Conservation (phyloP, 37 sponge, comb jelly and placozoan species). For the Halisarca cf. caerulea region DNA sequence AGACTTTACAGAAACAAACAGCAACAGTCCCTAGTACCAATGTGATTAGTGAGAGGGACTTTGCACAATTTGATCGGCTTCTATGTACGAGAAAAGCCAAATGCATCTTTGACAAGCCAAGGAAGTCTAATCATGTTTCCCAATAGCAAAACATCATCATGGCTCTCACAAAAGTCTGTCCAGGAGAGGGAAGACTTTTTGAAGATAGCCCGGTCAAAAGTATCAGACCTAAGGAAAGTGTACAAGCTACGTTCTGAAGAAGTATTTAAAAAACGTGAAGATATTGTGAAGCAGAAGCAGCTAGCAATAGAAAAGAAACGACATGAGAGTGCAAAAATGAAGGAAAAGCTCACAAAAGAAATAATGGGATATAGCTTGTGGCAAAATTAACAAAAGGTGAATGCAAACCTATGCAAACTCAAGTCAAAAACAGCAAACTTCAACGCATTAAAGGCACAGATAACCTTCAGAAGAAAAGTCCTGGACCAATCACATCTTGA, state of each 20-base stretch:
- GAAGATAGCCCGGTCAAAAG: too few relatives aligned
- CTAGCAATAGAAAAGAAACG: not conserved
- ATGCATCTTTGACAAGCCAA: slow-evolving; percentile 18
- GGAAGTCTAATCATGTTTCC: slow-evolving; percentile 36
- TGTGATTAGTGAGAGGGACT: slow-evolving; percentile 23
- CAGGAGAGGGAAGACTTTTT: not conserved
- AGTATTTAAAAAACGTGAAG: too few relatives aligned
- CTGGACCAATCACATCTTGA: not conserved
- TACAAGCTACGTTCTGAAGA: too few relatives aligned
- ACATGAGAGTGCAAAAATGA: not conserved
- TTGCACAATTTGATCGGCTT: slow-evolving; percentile 35
- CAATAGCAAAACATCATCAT: slow-evolving; percentile 40
- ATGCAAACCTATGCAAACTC: not conserved
- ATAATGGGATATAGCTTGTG: not conserved
- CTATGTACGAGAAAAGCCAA: slow-evolving; percentile 48
- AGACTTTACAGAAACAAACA: too few relatives aligned
- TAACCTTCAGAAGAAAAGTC: not conserved
- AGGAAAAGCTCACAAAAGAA: not conserved
- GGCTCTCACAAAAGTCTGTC: slow-evolving; percentile 29
- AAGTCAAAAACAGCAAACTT: not conserved
- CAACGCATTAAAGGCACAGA: not conserved
- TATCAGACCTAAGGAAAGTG: too few relatives aligned
- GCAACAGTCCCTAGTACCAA: slow-evolving; percentile 36
- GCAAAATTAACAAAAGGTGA: not conserved
- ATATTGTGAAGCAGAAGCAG: not conserved